Conservation (phyloP, 2,888 invertebrate species). For the Tenthredo distinguenda region DNA sequence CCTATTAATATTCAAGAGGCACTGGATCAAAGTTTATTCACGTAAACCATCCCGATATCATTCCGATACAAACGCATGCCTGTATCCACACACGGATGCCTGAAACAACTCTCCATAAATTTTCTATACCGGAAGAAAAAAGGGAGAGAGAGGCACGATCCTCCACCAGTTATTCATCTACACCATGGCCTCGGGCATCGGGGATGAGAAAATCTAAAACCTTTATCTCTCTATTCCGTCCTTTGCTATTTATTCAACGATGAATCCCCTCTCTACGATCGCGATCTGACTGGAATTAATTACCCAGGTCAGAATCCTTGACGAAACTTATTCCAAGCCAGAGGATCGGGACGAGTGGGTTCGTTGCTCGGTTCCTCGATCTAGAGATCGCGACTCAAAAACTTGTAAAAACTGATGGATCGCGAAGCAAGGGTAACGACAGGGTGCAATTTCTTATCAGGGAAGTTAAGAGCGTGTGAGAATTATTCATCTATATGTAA, state of each 20-base stretch:
- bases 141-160: neutral
- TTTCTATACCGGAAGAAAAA: neutral
- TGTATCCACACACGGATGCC: neutral
- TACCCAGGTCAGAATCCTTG: neutral
- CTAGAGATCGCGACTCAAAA: neutral
- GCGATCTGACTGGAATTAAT: neutral
- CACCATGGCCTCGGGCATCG: neutral
- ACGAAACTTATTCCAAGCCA: neutral
- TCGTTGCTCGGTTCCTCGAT: neutral
- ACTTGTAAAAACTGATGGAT: constrained; percentile 43
- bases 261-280: neutral
- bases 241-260: neutral
- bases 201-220: neutral
- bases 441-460: constrained; percentile 8
- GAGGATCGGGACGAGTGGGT: no score
- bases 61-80: constrained; percentile 9
- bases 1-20: constrained; percentile 70
- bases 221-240: neutral
- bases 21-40: constrained; percentile 70
- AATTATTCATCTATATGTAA: constrained; percentile 11
- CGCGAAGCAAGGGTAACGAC: neutral
- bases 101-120: neutral
- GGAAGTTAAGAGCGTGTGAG: constrained; percentile 38
- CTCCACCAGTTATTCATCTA: neutral
- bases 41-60: constrained; percentile 49